Percentiles rank a stretch among this genome's conserved stretches.
Conservation (phyloP, 2,888 invertebrate genomes). For the Zelleria hepariella region DNA sequence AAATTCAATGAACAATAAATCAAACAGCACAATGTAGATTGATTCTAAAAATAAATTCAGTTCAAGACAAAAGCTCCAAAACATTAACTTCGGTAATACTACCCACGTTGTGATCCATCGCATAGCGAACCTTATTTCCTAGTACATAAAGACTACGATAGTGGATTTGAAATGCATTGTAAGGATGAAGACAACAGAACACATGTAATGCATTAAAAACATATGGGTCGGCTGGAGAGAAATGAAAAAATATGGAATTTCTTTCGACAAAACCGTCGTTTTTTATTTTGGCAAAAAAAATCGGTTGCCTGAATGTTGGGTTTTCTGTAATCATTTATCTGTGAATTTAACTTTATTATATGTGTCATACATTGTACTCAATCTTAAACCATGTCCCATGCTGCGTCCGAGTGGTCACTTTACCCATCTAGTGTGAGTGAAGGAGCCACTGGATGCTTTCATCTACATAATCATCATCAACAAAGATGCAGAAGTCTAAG, state of each 20-base stretch:
- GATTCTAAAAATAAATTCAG: slow-evolving; percentile 5
- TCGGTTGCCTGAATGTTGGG: slow-evolving; percentile 23
- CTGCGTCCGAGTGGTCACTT: too few species aligned
- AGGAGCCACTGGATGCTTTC: too few species aligned
- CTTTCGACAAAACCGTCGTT: slow-evolving; percentile 21
- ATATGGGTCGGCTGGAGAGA: slow-evolving; percentile 27
- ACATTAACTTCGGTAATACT: neutral
- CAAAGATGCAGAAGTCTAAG: too few species aligned
- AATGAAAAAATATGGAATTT: slow-evolving; percentile 42
- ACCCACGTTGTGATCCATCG: neutral
- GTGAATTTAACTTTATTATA: too few species aligned
- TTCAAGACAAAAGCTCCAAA: slow-evolving; percentile 2
- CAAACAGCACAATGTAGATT: slow-evolving; percentile 6
- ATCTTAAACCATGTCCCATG: too few species aligned
- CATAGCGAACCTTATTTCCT: neutral
- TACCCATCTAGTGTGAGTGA: too few species aligned
- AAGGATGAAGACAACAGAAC: slow-evolving; percentile 30
- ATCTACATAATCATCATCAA: too few species aligned
- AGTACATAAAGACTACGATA: neutral
- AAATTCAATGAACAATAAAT: slow-evolving; percentile 2
- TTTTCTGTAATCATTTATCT: slow-evolving; percentile 22
- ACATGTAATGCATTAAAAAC: slow-evolving; percentile 46
- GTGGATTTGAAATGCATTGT: slow-evolving; percentile 2
- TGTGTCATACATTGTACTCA: too few species aligned
- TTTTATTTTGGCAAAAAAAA: slow-evolving; percentile 24